Evolutionary conservation across 2,888 invertebrate species (phyloP), one percentile per base, ranked within the genome.

Genomic region (Synergus itoensis): DNA sequence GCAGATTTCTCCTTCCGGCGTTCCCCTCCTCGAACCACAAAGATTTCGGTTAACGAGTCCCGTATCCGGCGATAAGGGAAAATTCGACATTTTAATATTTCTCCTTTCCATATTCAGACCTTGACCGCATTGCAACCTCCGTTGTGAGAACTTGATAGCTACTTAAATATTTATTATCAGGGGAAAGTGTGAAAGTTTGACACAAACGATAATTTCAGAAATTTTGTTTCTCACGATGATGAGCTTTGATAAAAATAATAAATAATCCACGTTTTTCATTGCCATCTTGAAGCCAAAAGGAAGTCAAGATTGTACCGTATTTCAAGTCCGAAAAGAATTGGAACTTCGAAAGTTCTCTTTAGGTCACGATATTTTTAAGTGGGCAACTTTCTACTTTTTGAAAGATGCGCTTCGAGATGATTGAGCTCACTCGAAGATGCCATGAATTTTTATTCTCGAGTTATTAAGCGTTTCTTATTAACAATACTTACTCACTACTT

Each of bases 1-100:
- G 77, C 45, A 83, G 85, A 86, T 86, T 86, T 86, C 86, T 86
- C 86, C 84, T 86, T 83, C 53, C 64, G 18, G 36, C 16, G n/a
- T 53, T 60, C 41, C 62, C 62, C 40, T 62, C 41, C 41, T 36
- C 18, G 8, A 57, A 11, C 36, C 43, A 41, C 14, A 21, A 43
- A 62, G 57, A 48, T 63, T 76, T 76, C 43, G 45, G 36, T 53
- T 73, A 73, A 40, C 36, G 12, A 57, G 65, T 18, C 9, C 8
- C 28, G 21, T 48, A 28, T 69, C n/a, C 18, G 9, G 16, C n/a
- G 48, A 73, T 53, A 28, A n/a, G 36, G 8, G 16, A 48, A 48
- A 53, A 73, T 73, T 73, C 53, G 4, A 73, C 28, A 36, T 69
- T 45, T 9, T 16, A 45, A 21, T 21, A 28, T 48, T 28, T 28